These are phyloP conservation scores for Oryzias sinensis DNA, from an alignment of 2,797 vertebrate genomes.

Conservation along the genomic window DNA sequence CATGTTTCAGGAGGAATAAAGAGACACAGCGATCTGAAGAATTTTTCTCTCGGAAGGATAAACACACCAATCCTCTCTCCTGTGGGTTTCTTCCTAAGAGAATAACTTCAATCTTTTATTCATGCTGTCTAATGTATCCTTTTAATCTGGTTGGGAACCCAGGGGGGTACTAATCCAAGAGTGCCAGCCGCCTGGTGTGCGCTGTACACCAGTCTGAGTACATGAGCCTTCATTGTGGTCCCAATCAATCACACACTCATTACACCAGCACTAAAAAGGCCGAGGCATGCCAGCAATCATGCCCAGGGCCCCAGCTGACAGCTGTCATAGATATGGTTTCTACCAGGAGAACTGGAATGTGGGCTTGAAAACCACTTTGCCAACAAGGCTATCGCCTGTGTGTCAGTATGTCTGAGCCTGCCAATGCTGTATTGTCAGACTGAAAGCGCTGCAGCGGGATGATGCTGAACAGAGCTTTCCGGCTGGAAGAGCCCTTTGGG, in stretches of 20 bases:
- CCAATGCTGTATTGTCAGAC: constrained; percentile 43
- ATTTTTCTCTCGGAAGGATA: constrained; percentile 39
- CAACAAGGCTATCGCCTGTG: constrained; percentile 69
- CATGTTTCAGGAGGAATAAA: constrained; percentile 37
- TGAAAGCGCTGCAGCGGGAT: constrained; percentile 41
- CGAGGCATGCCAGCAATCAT: constrained; percentile 60
- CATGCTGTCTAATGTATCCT: constrained; percentile 80
- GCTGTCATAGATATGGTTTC: constrained; percentile 45
- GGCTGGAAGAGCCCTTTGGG: constrained; percentile 29
- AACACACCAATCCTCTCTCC: constrained; percentile 49
- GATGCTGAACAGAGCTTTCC: constrained; percentile 43
- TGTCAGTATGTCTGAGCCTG: constrained; percentile 46
- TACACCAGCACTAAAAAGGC: constrained; percentile 75
- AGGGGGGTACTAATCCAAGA: constrained; percentile 78
- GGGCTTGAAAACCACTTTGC: constrained; percentile 38
- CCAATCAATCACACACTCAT: constrained; percentile 81
- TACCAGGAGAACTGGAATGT: constrained; percentile 41
- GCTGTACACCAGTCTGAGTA: constrained; percentile 59
- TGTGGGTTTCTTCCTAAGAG: constrained; percentile 71
- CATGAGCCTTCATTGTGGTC: constrained; percentile 73
- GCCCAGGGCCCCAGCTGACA: constrained; percentile 35
- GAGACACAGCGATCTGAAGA: constrained; percentile 31
- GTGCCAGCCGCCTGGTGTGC: constrained; percentile 51
- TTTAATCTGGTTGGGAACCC: constrained; percentile 85
- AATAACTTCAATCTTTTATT: constrained; percentile 81